Evolutionary conservation across 2,113 vertebrate genomes (phyloP).

Genomic region (Cephalophus harveyi): DNA sequence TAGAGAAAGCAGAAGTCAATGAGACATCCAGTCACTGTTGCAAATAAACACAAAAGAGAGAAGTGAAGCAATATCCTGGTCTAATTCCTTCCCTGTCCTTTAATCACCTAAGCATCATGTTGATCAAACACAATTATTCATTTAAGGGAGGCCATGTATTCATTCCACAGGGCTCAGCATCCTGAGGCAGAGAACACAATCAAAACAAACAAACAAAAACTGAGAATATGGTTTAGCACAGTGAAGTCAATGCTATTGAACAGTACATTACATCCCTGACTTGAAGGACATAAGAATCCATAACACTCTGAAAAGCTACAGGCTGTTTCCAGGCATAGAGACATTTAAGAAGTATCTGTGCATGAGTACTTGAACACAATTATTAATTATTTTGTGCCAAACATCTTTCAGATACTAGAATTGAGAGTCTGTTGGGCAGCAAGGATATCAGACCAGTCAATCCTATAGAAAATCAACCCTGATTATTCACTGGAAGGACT

Average conservation of each 20-base stretch:
- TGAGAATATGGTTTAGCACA: background rate
- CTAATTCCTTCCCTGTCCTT: background rate
- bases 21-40: background rate
- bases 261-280: background rate
- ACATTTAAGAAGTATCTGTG: background rate
- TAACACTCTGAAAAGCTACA: background rate
- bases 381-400: background rate
- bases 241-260: background rate
- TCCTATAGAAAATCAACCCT: background rate
- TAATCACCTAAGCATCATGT: background rate
- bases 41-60: background rate
- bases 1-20: background rate
- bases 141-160: background rate
- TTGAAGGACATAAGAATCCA: background rate
- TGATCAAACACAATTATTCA: background rate
- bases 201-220: background rate
- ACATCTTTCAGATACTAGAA: accelerated
- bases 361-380: background rate
- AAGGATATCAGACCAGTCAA: background rate
- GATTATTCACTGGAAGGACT: background rate
- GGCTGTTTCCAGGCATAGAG: background rate
- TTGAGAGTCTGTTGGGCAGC: background rate
- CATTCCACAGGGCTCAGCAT: background rate
- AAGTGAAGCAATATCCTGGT: background rate
- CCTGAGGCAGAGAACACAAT: background rate